These are phyloP conservation scores for Colletes collaris DNA, from an alignment of 2,888 invertebrate genomes.

Conservation along the genomic window DNA sequence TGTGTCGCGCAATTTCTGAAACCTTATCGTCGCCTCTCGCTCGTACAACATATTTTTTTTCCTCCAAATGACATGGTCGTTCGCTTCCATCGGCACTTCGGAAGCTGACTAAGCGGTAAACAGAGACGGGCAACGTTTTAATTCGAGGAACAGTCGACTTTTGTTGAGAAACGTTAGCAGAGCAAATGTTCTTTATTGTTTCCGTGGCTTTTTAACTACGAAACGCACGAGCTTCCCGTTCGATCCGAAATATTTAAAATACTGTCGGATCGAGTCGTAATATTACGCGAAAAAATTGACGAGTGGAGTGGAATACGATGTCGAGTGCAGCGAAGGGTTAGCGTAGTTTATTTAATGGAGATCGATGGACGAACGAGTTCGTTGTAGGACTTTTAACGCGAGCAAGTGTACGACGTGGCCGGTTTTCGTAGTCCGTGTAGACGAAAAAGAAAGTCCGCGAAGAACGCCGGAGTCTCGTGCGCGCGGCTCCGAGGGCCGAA, in stretches of 20 bases:
- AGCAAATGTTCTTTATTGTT: too few species aligned
- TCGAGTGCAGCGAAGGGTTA: too few species aligned
- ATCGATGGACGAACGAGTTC: background rate
- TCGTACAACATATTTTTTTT: background rate
- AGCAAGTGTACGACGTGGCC: background rate
- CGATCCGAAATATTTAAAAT: too few species aligned
- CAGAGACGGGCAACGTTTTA: too few species aligned
- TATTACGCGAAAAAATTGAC: too few species aligned
- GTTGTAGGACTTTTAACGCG: background rate
- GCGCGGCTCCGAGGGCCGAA: slow-evolving; percentile 26
- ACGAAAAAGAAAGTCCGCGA: slow-evolving; percentile 25
- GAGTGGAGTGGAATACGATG: too few species aligned
- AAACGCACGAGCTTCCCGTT: too few species aligned
- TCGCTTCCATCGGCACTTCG: slow-evolving; percentile 18
- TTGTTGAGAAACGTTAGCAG: too few species aligned
- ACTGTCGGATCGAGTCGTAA: too few species aligned
- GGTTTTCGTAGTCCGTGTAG: background rate
- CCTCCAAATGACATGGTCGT: background rate
- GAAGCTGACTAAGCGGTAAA: slow-evolving; percentile 7
- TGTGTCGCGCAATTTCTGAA: slow-evolving; percentile 52
- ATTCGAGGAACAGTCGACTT: too few species aligned
- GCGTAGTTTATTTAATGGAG: too few species aligned
- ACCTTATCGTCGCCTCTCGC: slow-evolving; percentile 27
- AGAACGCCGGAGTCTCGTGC: background rate
- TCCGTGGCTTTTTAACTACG: too few species aligned